Percentiles rank a stretch among this genome's conserved stretches.
phyloP scores from a whole-genome alignment of 2,888 invertebrate species.

The Drosophila tripunctata region DNA sequence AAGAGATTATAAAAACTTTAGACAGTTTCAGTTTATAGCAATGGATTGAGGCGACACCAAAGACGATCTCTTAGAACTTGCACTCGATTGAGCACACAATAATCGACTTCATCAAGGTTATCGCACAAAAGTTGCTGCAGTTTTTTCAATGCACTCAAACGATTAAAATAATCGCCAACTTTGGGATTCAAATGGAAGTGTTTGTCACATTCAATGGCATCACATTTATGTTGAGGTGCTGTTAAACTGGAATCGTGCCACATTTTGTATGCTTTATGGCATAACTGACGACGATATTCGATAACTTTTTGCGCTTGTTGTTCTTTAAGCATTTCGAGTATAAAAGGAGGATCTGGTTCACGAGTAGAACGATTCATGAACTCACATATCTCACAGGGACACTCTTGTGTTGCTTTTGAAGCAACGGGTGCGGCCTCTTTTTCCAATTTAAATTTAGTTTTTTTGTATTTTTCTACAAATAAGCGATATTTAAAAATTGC shows the following conservation, averaged over 20 bases:
- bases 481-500: too few species aligned
- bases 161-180: constrained; percentile 8
- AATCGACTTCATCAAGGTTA: background rate
- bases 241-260: background rate
- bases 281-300: constrained; percentile 26
- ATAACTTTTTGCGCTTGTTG: too few species aligned
- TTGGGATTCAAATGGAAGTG: constrained; percentile 11
- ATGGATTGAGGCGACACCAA: constrained; percentile 1
- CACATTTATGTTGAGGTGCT: constrained; percentile 21
- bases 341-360: constrained; percentile 44
- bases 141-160: constrained; percentile 36
- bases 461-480: too few species aligned
- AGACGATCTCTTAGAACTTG: constrained; percentile 23
- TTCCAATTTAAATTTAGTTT: too few species aligned
- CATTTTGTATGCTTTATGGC: constrained; percentile 8
- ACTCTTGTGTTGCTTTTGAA: too few species aligned
- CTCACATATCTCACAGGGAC: constrained; percentile 36
- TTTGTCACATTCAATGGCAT: constrained; percentile 6
- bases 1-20: background rate
- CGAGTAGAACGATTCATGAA: constrained; percentile 19
- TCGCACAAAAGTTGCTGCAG: constrained; percentile 21
- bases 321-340: constrained; percentile 35
- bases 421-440: too few species aligned
- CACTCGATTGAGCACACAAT: background rate
- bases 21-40: background rate